Evolutionary conservation across 2,113 vertebrate species (phyloP).

Genomic region (Pipra filicauda): DNA sequence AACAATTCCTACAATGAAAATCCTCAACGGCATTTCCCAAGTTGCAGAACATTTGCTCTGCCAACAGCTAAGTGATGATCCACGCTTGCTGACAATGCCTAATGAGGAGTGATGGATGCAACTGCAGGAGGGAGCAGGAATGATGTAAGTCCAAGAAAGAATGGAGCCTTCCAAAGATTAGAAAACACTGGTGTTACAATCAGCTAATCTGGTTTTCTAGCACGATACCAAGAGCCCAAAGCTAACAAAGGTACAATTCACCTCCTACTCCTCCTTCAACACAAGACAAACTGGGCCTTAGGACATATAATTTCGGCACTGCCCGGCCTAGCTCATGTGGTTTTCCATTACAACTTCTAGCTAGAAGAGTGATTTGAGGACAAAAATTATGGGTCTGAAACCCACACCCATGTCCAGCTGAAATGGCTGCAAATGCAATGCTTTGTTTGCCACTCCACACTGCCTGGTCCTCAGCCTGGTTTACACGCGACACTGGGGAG

Average conservation of each 20-base stretch:
- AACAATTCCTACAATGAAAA: not conserved
- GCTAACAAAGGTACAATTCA: not conserved
- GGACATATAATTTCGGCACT: not conserved
- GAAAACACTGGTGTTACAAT: not conserved
- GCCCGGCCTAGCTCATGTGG: not conserved
- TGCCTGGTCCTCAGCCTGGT: not conserved
- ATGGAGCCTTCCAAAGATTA: not conserved
- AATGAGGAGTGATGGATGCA: constrained; percentile 20
- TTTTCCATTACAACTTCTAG: constrained; percentile 9
- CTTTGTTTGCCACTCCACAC: not conserved
- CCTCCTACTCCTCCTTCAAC: not conserved
- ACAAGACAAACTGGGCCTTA: not conserved
- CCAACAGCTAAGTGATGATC: constrained; percentile 9
- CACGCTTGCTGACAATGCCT: not conserved
- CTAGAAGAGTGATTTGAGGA: not conserved
- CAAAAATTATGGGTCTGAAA: constrained; percentile 1
- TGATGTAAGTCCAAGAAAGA: not conserved
- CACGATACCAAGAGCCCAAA: not conserved
- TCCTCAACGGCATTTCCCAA: not conserved
- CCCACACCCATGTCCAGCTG: not conserved
- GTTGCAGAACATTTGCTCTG: constrained; percentile 3
- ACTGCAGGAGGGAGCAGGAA: not conserved
- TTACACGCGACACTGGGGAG: not conserved
- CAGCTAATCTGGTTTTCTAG: not conserved
- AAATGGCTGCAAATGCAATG: not conserved